Conservation (phyloP, 2,888 invertebrate species). For the Liposcelis brunnea region DNA sequence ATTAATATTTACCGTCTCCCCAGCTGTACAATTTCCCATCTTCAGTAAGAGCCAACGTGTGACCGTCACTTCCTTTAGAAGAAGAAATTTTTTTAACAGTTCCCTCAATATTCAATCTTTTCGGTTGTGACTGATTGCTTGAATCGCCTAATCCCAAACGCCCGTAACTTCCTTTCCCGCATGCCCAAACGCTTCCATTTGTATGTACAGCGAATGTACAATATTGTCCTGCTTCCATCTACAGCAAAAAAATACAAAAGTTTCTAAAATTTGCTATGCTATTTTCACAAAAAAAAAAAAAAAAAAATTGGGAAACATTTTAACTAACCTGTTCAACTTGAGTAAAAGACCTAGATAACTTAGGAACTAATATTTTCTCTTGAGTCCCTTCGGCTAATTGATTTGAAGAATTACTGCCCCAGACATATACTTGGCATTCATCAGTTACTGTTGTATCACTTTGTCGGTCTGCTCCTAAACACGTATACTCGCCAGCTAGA, state of each 20-base stretch:
- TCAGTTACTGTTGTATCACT: slow-evolving; percentile 17
- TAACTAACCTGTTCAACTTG: slow-evolving; percentile 36
- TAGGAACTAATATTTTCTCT: slow-evolving; percentile 39
- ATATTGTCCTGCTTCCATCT: slow-evolving; percentile 46
- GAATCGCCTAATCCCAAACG: slow-evolving; percentile 44
- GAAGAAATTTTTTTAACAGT: slow-evolving; percentile 33
- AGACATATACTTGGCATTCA: slow-evolving; percentile 38
- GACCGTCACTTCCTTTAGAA: slow-evolving; percentile 39
- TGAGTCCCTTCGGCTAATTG: slow-evolving; percentile 41
- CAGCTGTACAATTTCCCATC: slow-evolving; percentile 36
- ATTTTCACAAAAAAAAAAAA: slow-evolving; percentile 1
- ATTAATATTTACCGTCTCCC: slow-evolving; percentile 36
- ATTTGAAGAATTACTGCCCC: slow-evolving; percentile 47
- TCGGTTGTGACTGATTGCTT: slow-evolving; percentile 37
- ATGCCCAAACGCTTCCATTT: slow-evolving; percentile 39
- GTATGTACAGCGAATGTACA: slow-evolving; percentile 41
- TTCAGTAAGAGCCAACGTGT: slow-evolving; percentile 35
- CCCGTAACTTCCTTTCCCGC: slow-evolving; percentile 45
- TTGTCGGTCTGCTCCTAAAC: slow-evolving; percentile 20
- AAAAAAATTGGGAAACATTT: not conserved
- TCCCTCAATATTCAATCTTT: slow-evolving; percentile 33
- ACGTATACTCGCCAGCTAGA: slow-evolving; percentile 28
- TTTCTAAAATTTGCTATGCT: slow-evolving; percentile 7
- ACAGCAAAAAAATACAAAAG: slow-evolving; percentile 13
- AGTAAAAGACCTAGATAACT: slow-evolving; percentile 35